Evolutionary conservation across 2,797 vertebrate species (phyloP), one percentile per base, ranked within the genome.

Genomic region (Galaxias olidus): DNA sequence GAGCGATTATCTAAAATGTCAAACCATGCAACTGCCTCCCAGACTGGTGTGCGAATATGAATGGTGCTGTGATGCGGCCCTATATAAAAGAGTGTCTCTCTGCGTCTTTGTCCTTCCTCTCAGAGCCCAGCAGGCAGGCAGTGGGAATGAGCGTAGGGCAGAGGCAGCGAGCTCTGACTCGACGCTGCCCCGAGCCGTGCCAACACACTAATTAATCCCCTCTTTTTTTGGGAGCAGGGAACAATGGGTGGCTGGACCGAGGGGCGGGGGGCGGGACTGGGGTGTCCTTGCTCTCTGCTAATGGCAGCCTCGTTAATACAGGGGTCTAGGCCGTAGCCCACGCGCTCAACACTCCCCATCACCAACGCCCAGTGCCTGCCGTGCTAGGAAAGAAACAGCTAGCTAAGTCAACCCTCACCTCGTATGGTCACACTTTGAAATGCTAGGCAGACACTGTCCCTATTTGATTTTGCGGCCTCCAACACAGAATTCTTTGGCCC

Each of bases 131-230:
- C 57, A 71, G 74, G 73, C 68, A 72, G 74, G 73, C 69, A 61
- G 65, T 69, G 79, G 79, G 80, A 83, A 68, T 78, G 78, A 74
- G 75, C 76, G 77, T 79, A 76, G 67, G 81, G 68, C 78, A 51
- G 79, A 66, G 81, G 68, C 78, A 51, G 79, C 56, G 74, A 87
- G 75, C 71, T 50, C 69, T 75, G 82, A 86, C 79, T 75, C 47
- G 54, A 59, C 67, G 54, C 79, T 77, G 77, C 81, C 69, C 47
- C 50, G 69, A 79, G 66, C 77, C 47, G 76, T 81, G 84, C 85
- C 87, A 87, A 84, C 69, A 70, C 75, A 80, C 84, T 86, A 86
- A 90, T 89, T 90, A 89, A 90, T 89, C 86, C 85, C 68, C 45
- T 81, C 84, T 88, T 87, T 86, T 88, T 88, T 89, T 84, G 86